A percentile compares a stretch with the other conserved stretches of the same genome.
phyloP scores from a whole-genome alignment of 2,113 vertebrate species.

The Cyprinus carpio region DNA sequence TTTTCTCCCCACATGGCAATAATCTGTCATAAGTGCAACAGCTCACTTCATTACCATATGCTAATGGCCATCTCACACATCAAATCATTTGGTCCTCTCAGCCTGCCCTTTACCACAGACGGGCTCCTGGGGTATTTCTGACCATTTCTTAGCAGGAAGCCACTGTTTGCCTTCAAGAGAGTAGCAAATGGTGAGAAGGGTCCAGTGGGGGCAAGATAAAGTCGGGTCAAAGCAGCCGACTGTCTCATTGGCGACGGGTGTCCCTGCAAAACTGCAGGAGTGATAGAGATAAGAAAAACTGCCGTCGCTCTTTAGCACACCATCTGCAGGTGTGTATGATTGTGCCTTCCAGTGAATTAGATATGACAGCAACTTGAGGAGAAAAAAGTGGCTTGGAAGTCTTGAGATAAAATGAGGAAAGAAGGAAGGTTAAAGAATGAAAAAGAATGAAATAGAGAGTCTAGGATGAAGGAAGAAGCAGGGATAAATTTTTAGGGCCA shows the following conservation, averaged over 20 bases:
- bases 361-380: slow-evolving; percentile 30
- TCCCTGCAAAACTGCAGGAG: slow-evolving; percentile 19
- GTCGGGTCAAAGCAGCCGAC: slow-evolving; percentile 26
- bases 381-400: background rate
- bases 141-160: slow-evolving; percentile 4
- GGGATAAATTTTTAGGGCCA: background rate
- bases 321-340: slow-evolving; percentile 31
- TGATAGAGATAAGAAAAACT: slow-evolving; percentile 31
- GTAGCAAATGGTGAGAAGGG: slow-evolving; percentile 15
- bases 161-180: slow-evolving; percentile 32
- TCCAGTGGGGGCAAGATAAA: slow-evolving; percentile 46
- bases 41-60: slow-evolving; percentile 18
- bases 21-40: slow-evolving; percentile 7
- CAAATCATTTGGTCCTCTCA: slow-evolving; percentile 28
- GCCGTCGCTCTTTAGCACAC: background rate
- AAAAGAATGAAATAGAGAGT: background rate
- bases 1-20: background rate
- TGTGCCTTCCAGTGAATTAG: slow-evolving; percentile 42
- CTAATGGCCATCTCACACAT: slow-evolving; percentile 21
- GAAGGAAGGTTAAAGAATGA: background rate
- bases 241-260: background rate
- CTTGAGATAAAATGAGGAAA: slow-evolving; percentile 12
- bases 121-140: slow-evolving; percentile 18
- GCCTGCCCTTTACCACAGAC: slow-evolving; percentile 37
- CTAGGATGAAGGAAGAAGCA: background rate